A percentile compares a stretch with the other conserved stretches of the same genome.
Evolutionary conservation across 2,888 invertebrate genomes (phyloP).

Genomic region (Leucophenga maculata): DNA sequence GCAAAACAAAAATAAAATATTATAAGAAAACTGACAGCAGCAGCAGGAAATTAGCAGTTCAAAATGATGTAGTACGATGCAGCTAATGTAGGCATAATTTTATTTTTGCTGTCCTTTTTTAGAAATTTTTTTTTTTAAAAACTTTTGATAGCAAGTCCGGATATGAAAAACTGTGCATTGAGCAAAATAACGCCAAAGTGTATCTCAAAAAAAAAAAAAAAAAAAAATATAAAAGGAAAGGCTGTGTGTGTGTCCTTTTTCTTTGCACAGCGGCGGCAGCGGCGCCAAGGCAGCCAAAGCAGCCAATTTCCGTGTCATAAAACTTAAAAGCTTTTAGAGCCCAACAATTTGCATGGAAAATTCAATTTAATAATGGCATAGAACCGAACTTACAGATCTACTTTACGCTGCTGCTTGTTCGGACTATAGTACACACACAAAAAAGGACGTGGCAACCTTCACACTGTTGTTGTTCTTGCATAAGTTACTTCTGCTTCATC

Average conservation of each 20-base stretch:
- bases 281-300: slow-evolving; percentile 44
- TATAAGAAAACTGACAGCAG: neutral
- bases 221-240: no score
- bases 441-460: no score
- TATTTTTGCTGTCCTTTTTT: slow-evolving; percentile 9
- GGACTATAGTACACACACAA: no score
- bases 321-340: slow-evolving; percentile 64
- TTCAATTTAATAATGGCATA: slow-evolving; percentile 60
- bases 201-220: slow-evolving; percentile 27
- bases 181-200: slow-evolving; percentile 25
- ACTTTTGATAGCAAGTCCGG: neutral
- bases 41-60: slow-evolving; percentile 49
- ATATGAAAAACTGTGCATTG: slow-evolving; percentile 20
- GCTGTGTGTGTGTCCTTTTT: neutral
- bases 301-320: slow-evolving; percentile 66
- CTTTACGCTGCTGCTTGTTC: no score
- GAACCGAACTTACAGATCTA: no score
- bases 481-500: no score
- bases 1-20: neutral
- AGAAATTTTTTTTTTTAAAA: neutral
- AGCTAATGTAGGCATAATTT: slow-evolving; percentile 14
- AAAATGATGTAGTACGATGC: neutral
- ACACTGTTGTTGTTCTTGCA: no score
- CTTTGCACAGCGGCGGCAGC: neutral
- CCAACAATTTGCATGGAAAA: slow-evolving; percentile 59